These are phyloP conservation scores for Cantharis rustica DNA, from an alignment of 2,888 invertebrate genomes.

Conservation along the genomic window DNA sequence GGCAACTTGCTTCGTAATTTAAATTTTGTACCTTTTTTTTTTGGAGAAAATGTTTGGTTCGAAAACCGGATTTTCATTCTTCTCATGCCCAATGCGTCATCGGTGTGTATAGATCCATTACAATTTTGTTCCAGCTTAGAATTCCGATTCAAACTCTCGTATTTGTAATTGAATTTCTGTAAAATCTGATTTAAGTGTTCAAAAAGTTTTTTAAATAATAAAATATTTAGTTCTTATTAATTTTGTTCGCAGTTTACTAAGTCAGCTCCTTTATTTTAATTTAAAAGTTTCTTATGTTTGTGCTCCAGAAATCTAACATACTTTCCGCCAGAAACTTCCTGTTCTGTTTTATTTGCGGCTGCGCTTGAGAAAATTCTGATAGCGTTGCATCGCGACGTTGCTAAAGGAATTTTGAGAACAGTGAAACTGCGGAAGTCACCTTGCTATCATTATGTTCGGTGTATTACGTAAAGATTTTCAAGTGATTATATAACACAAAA, in stretches of 20 bases:
- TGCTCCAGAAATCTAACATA: conserved; percentile 34
- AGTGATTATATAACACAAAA: conserved; percentile 11
- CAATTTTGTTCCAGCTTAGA: not conserved
- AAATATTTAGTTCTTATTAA: not conserved
- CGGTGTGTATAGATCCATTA: not conserved
- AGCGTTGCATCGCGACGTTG: conserved; percentile 41
- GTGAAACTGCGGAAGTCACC: conserved; percentile 36
- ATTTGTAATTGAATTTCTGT: not conserved
- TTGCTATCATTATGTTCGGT: conserved; percentile 25
- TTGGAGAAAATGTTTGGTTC: too few relatives aligned
- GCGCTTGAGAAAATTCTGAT: conserved; percentile 39
- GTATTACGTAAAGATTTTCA: conserved; percentile 14
- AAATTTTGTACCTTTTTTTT: too few relatives aligned
- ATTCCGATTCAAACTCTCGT: not conserved
- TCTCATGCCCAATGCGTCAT: not conserved
- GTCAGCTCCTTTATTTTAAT: conserved; percentile 22
- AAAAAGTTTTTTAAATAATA: not conserved
- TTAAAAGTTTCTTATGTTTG: conserved; percentile 28
- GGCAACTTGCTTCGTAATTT: too few relatives aligned
- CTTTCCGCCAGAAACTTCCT: conserved; percentile 35
- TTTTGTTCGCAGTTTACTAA: conserved; percentile 7
- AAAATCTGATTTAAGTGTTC: not conserved
- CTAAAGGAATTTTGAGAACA: conserved; percentile 34
- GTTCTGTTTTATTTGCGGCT: conserved; percentile 34
- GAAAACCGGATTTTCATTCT: not conserved